Conservation (phyloP, 2,888 invertebrate species). For the Chrysodeixis includens region DNA sequence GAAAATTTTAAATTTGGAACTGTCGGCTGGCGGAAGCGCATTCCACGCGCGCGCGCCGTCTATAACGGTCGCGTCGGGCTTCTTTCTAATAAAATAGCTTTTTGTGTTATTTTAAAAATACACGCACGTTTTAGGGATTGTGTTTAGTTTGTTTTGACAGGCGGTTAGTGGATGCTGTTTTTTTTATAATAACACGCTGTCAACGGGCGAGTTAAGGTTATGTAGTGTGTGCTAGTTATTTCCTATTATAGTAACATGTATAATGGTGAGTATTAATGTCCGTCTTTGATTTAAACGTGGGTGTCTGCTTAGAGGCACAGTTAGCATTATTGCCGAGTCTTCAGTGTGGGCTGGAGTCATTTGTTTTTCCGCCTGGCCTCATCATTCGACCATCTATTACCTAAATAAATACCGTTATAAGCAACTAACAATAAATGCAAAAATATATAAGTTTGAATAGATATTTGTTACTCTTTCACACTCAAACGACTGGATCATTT, state of each 20-base stretch:
- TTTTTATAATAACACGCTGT: conserved; percentile 49
- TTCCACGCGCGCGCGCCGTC: conserved; percentile 68
- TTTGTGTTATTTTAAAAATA: conserved; percentile 40
- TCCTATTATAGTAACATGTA: background rate
- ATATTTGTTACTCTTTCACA: too few species aligned
- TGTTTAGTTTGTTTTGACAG: conserved; percentile 53
- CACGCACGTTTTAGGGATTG: conserved; percentile 42
- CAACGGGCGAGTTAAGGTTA: conserved; percentile 34
- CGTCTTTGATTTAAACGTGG: too few species aligned
- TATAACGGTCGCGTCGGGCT: conserved; percentile 69
- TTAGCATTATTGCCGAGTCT: too few species aligned
- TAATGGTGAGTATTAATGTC: background rate
- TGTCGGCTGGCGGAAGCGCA: conserved; percentile 78
- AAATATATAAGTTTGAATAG: too few species aligned
- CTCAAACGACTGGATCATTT: too few species aligned
- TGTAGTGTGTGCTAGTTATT: conserved; percentile 17
- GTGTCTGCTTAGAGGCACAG: too few species aligned
- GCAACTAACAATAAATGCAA: too few species aligned
- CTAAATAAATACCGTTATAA: too few species aligned
- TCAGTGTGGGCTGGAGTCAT: too few species aligned
- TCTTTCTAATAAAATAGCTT: conserved; percentile 38
- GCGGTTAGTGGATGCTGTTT: conserved; percentile 39
- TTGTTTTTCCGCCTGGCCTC: too few species aligned
- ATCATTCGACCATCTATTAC: too few species aligned
- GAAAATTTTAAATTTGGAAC: conserved; percentile 77